Evolutionary conservation across 1,140 invertebrate species (phyloP), one percentile per base, ranked within the genome.

Genomic region (Mamestra configurata): DNA sequence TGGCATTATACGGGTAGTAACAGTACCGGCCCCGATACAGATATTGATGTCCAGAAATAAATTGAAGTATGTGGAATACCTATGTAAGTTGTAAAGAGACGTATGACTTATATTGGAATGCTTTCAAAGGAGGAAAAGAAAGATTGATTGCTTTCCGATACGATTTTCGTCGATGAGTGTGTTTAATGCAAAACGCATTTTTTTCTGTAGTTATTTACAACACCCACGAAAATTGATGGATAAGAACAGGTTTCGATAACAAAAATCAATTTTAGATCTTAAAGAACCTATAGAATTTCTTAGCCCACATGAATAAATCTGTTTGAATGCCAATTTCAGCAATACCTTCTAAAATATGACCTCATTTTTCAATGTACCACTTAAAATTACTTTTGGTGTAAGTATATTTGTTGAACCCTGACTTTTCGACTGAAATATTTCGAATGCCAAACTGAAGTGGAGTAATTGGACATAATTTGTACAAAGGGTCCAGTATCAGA

Each of bases 391-490:
- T 40, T 66, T 66, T 40, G 18, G 13, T 35, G n/a, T 31, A 40
- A 4, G 31, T 37, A 64, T 64, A 64, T 64, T n/a, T n/a, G n/a
- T 66, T 66, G 18, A 66, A 66, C 35, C 18, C 31, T 66, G 35
- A 66, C 61, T 37, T 11, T 40, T 66, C 66, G 49, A 66, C 61
- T 40, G 61, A 20, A 66, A 70, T 70, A 70, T 49, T 70, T 70
- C 4, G 40, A 10, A 49, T 27, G 40, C 40, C 66, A 49, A 46
- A 46, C 66, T 70, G 66, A 49, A 70, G 20, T 70, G 24, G 66
- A 70, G 40, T 70, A 70, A 70, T 70, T 70, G 66, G 40, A 70
- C 40, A 27, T 70, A 70, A 70, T 70, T 70, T 70, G 66, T 70
- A 46, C 40, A 70, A 70, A 70, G 66, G 66, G 66, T 70, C 20